Evolutionary conservation across 2,888 invertebrate genomes (phyloP).

Genomic region (Tetanocera ferruginea): DNA sequence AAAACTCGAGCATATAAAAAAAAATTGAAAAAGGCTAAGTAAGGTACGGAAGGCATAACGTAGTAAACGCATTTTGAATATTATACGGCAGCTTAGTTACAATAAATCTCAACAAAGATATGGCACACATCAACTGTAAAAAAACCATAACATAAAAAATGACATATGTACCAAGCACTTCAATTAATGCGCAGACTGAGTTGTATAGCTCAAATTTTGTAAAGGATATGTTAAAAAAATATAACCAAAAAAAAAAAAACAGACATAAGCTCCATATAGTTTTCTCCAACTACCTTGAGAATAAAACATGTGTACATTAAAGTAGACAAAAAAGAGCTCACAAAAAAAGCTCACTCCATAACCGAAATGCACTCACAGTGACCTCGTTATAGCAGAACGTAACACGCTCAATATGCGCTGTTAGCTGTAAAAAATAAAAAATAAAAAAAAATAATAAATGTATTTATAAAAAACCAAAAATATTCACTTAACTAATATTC

Average conservation of each 20-base stretch:
- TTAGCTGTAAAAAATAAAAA: neutral
- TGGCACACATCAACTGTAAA: neutral
- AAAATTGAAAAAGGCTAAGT: neutral
- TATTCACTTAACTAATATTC: constrained; percentile 29
- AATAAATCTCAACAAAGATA: neutral
- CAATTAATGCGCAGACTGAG: too few relatives aligned
- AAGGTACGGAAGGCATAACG: neutral
- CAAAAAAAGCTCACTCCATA: neutral
- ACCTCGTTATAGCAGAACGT: neutral
- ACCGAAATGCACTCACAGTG: neutral
- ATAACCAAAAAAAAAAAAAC: too few relatives aligned
- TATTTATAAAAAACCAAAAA: too few relatives aligned
- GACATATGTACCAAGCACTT: too few relatives aligned
- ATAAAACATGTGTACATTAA: too few relatives aligned
- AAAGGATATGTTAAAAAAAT: too few relatives aligned
- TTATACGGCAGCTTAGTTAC: neutral
- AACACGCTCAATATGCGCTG: neutral
- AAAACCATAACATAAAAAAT: neutral
- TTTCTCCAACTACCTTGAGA: too few relatives aligned
- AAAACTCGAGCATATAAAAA: neutral
- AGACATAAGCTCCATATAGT: too few relatives aligned
- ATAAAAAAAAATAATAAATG: neutral
- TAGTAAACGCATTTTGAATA: neutral
- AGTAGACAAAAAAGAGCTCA: neutral
- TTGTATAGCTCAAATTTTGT: too few relatives aligned